These are phyloP conservation scores for Ceyx melanurus DNA, from an alignment of 2,113 vertebrate species.

Conservation along the genomic window DNA sequence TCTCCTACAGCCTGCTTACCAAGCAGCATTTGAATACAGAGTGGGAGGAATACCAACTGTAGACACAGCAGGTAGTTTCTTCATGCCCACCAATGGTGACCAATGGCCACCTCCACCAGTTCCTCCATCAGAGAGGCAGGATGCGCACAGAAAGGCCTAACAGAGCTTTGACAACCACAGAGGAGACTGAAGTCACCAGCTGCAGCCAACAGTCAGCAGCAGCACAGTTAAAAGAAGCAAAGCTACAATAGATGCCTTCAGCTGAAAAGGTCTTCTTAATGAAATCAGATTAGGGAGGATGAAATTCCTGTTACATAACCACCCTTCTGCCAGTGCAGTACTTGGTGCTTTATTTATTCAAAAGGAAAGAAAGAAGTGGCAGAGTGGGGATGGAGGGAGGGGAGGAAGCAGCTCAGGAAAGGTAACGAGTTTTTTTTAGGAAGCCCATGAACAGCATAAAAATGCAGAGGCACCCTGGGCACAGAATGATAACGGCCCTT, in stretches of 20 bases:
- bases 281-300: neutral
- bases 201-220: neutral
- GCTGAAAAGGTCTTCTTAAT: neutral
- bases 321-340: neutral
- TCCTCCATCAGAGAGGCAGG: neutral
- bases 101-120: neutral
- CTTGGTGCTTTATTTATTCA: neutral
- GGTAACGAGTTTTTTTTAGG: neutral
- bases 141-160: neutral
- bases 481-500: neutral
- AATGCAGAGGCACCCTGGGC: neutral
- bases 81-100: neutral
- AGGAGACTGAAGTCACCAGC: rapidly evolving
- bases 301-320: neutral
- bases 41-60: neutral
- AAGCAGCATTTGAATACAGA: rapidly evolving
- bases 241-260: neutral
- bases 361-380: neutral
- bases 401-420: neutral
- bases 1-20: neutral
- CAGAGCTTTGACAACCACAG: neutral
- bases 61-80: neutral
- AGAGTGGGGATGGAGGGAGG: neutral
- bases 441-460: neutral
- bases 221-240: neutral